Conservation (phyloP, 2,113 vertebrate species). For the Rhinolophus sinicus region DNA sequence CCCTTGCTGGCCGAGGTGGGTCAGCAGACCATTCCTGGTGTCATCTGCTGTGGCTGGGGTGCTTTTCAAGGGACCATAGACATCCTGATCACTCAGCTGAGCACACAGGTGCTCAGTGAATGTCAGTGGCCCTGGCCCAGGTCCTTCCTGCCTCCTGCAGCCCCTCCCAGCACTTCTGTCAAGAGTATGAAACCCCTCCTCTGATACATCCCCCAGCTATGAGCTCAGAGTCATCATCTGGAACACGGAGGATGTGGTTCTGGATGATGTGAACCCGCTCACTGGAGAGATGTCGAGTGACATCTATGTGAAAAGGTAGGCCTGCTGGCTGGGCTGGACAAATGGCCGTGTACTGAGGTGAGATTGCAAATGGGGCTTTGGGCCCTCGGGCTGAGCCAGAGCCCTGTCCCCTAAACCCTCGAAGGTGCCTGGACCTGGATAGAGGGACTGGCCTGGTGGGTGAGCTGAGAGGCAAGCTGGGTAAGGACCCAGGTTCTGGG, state of each 20-base stretch:
- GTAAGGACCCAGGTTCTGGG: neutral
- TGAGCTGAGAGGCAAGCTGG: neutral
- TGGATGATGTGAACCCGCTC: constrained; percentile 95
- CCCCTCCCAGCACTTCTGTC: neutral
- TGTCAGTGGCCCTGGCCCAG: neutral
- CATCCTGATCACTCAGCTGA: neutral
- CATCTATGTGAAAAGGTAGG: constrained; percentile 96
- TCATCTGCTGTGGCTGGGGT: neutral
- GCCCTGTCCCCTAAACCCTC: neutral
- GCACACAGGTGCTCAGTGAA: neutral
- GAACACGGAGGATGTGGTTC: constrained; percentile 94
- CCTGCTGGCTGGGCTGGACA: accelerated
- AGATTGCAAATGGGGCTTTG: neutral
- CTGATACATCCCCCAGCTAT: constrained; percentile 84
- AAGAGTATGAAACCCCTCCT: neutral
- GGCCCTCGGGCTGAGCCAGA: neutral
- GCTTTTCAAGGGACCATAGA: neutral
- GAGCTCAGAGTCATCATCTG: constrained; percentile 95
- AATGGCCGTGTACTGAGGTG: neutral
- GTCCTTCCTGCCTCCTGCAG: neutral
- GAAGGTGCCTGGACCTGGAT: neutral
- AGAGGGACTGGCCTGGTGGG: neutral
- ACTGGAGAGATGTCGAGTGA: constrained; percentile 94
- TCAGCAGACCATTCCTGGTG: neutral
- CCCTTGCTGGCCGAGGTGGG: neutral